Percentiles rank a stretch among this genome's conserved stretches.
Evolutionary conservation across 2,113 vertebrate genomes (phyloP).

Genomic region (Oenanthe melanoleuca): DNA sequence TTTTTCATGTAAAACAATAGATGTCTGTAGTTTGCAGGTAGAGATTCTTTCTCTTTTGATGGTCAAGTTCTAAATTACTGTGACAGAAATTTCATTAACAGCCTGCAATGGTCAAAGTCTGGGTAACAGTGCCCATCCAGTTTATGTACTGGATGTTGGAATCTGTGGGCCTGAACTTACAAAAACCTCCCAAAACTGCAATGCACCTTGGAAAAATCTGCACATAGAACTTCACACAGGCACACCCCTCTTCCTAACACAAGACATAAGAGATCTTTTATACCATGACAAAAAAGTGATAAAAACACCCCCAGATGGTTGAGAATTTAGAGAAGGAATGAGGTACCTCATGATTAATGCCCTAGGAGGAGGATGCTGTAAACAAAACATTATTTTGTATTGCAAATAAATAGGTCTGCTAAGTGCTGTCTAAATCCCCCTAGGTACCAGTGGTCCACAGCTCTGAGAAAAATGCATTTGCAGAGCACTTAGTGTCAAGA

Average conservation of each 20-base stretch:
- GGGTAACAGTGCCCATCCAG: background rate
- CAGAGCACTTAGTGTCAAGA: conserved; percentile 64
- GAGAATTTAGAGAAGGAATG: conserved; percentile 54
- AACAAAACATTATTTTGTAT: conserved; percentile 73
- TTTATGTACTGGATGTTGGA: background rate
- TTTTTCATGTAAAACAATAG: background rate
- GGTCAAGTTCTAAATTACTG: background rate
- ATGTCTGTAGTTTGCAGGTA: background rate
- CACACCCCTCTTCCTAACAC: conserved; percentile 3
- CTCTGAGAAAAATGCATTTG: conserved; percentile 72
- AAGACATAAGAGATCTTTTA: background rate
- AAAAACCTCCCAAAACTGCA: conserved; percentile 30
- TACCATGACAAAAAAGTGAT: conserved; percentile 25
- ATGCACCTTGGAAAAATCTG: conserved; percentile 10
- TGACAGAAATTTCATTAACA: background rate
- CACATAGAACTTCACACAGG: background rate
- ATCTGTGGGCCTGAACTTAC: background rate
- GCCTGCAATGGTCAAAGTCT: background rate
- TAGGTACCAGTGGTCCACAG: conserved; percentile 23
- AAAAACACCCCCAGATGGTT: background rate
- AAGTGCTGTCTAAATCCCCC: conserved; percentile 68
- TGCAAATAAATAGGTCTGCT: conserved; percentile 74
- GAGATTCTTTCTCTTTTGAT: background rate
- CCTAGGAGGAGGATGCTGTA: conserved; percentile 45
- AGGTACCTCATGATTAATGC: conserved; percentile 64